Evolutionary conservation across 2,113 vertebrate genomes (phyloP), one percentile per base, ranked within the genome.

Genomic region (Globicephala melas): DNA sequence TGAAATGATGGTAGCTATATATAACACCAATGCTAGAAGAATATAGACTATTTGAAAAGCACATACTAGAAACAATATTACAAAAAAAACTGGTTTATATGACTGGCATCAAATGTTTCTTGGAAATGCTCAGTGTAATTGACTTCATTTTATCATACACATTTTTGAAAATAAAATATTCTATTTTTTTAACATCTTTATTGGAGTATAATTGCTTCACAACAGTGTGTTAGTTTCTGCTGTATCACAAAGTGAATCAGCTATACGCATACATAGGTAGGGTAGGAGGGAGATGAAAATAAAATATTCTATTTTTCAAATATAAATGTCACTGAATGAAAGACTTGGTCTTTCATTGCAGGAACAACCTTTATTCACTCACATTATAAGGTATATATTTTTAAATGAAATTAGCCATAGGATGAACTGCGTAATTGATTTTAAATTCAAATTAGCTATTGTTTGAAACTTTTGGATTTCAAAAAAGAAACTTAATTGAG

Each of bases 111-210:
- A 63, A 76, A 60, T 92, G 13, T 41, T n/a, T 63, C 17, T 38
- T 14, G 85, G 87, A 89, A 74, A n/a, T 63, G 1, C 13, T 74
- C 26, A 41, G 5, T 74, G 12, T 89, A 94, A 88, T 12, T 63
- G 15, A 92, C 92, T 67, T 83, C 8, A 80, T 82, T 87, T 86
- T 76, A 89, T 33, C 70, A 55, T 25, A 41, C 0, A 62, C 60
- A 28, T 63, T 92, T 93, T 31, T 95, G 18, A 85, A 85, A 70
- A 79, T 33, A 70, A 85, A 94, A 76, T 84, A 44, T 87, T 62
- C 28, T 15, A 15, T 77, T 47, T 68, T 25, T 53, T 53, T 0
- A 53, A 53, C 53, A 18, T 6, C 53, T 53, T 18, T 53, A 53
- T 17, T 53, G 53, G 15, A 53, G 53, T 53, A 53, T 53, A 53